Base-by-base conservation (phyloP, 2,797 vertebrate species). In the Acestrorhynchus altus region DNA sequence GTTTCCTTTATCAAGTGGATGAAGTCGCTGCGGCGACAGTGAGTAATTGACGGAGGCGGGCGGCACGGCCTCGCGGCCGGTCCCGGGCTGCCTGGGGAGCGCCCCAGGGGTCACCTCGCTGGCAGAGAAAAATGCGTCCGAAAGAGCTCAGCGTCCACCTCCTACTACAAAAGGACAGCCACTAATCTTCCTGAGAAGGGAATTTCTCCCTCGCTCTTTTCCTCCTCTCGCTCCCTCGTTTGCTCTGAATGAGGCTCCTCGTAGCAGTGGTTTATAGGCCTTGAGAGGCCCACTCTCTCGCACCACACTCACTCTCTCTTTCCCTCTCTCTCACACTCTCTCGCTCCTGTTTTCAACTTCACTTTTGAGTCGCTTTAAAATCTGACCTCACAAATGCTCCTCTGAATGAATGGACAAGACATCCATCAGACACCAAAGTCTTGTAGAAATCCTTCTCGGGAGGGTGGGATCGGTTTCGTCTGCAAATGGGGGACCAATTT, bases 61-160 rank as follows among this genome's bases (percentile, higher is more conserved):
- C 76, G 31, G 82, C 24, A 0, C 57, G 76, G 70, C 74, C 81
- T 78, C 76, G 54, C 28, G 56, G 75, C 1, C 24, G 77, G 71
- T 54, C 49, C 72, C n/a, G 49, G 76, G 77, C 80, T 67, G 85
- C 80, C 78, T 72, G 26, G 83, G 74, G 87, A 86, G 79, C 79
- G 80, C 83, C 90, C 88, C 75, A 0, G 13, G 81, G 93, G 93
- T 92, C 92, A 90, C 73, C 79, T 0, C 0, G 72, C 84, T 93
- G 91, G 92, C 92, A 94, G 90, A 93, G 93, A 94, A 92, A 92
- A 93, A 92, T 91, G 92, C 65, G 86, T 82, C 74, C 82, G 82
- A 88, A 90, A 87, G 84, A 46, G 47, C 86, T 78, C 72, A 57
- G 77, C 81, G 83, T 91, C 86, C 87, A 84, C 83, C 87, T 88